Evolutionary conservation across 35 echinoderm and acorn worm species (phyloP).

Genomic region (Chiridota heheva): DNA sequence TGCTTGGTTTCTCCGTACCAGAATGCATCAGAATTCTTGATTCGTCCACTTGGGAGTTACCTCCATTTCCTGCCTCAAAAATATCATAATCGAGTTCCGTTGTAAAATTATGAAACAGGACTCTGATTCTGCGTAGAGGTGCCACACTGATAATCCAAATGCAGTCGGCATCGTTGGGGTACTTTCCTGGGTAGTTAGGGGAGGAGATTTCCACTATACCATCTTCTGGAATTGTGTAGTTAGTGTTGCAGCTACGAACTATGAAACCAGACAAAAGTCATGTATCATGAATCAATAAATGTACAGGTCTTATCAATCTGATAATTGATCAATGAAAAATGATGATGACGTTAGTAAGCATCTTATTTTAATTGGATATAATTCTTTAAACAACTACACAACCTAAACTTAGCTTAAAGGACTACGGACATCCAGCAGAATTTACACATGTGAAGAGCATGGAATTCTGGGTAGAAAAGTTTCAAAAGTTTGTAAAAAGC

Average conservation of each 20-base stretch:
- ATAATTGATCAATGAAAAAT: not conserved
- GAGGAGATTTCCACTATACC: slow-evolving; percentile 46
- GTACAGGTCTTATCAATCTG: not conserved
- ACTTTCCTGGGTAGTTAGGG: slow-evolving; percentile 73
- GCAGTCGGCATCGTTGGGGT: slow-evolving; percentile 55
- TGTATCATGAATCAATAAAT: not conserved
- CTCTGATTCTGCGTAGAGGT: slow-evolving; percentile 41
- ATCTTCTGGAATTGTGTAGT: slow-evolving; percentile 70
- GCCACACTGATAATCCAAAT: slow-evolving; percentile 56
- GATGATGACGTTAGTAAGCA: not conserved
- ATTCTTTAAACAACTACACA: too few relatives aligned
- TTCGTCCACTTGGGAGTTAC: not conserved
- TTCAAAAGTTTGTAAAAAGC: too few relatives aligned
- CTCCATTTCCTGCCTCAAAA: slow-evolving; percentile 78
- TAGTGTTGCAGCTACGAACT: slow-evolving; percentile 34
- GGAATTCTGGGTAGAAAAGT: too few relatives aligned
- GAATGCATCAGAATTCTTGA: slow-evolving; percentile 52
- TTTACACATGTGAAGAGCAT: too few relatives aligned
- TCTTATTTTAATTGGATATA: too few relatives aligned
- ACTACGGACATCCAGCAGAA: too few relatives aligned
- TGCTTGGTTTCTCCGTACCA: slow-evolving; percentile 45
- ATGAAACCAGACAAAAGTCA: not conserved
- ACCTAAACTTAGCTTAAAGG: too few relatives aligned
- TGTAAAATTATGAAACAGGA: slow-evolving; percentile 74
- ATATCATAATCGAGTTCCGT: slow-evolving; percentile 74